These are phyloP conservation scores for Drosophila tripunctata DNA, from an alignment of 2,888 invertebrate genomes.

Conservation along the genomic window DNA sequence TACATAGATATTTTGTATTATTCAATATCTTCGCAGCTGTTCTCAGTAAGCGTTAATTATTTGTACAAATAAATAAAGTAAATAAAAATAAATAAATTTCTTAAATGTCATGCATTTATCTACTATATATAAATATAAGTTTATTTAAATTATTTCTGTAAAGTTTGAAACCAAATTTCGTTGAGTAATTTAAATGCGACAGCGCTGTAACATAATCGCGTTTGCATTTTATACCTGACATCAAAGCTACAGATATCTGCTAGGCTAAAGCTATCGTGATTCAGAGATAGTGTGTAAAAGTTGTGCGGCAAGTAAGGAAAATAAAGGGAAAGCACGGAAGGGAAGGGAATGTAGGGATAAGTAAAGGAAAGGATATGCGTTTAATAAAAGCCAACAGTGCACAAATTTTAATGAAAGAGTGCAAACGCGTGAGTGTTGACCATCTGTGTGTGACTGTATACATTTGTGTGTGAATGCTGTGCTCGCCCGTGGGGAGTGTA, in stretches of 20 bases:
- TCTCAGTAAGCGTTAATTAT: too few species aligned
- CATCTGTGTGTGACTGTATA: slow-evolving; percentile 21
- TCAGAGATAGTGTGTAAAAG: slow-evolving; percentile 7
- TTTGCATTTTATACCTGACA: slow-evolving; percentile 57
- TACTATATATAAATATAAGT: too few species aligned
- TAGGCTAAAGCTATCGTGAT: slow-evolving; percentile 32
- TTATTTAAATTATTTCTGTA: not conserved
- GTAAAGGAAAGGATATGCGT: slow-evolving; percentile 61
- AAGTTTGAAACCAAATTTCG: too few species aligned
- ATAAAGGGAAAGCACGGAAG: not conserved
- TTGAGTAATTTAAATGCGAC: slow-evolving; percentile 37
- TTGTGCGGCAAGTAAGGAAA: not conserved
- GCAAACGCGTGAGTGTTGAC: slow-evolving; percentile 42
- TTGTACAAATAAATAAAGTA: too few species aligned
- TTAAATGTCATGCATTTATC: too few species aligned
- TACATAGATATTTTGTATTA: too few species aligned
- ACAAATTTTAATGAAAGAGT: slow-evolving; percentile 72
- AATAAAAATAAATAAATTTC: too few species aligned
- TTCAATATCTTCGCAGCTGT: too few species aligned
- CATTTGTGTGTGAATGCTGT: slow-evolving; percentile 7
- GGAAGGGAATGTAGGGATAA: not conserved
- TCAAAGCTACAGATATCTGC: not conserved
- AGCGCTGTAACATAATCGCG: slow-evolving; percentile 40
- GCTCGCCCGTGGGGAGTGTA: slow-evolving; percentile 18
- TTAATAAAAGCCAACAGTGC: slow-evolving; percentile 73